Conservation (phyloP, 1,140 invertebrate genomes). For the Mya arenaria region DNA sequence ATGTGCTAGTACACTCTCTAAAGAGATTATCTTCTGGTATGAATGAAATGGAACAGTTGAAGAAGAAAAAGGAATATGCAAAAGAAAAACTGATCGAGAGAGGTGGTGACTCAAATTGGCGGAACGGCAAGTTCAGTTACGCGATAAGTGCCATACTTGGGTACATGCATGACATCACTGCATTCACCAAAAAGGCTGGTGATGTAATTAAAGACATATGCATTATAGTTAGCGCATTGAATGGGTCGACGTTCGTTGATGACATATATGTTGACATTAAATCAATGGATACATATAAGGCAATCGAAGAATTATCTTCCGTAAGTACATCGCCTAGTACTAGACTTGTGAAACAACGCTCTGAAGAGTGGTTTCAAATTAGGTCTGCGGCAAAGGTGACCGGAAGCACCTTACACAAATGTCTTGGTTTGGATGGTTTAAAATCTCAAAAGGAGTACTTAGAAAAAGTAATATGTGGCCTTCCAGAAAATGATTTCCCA, state of each 20-base stretch:
- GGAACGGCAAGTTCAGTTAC: conserved; percentile 42
- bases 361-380: conserved; percentile 44
- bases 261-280: background rate
- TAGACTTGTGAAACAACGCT: conserved; percentile 27
- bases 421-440: conserved; percentile 46
- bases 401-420: conserved; percentile 46
- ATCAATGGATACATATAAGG: background rate
- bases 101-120: conserved; percentile 21
- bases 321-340: background rate
- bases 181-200: background rate
- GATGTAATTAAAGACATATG: background rate
- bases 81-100: conserved; percentile 48
- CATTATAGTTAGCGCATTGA: background rate
- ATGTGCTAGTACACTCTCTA: background rate
- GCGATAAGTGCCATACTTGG: conserved; percentile 51
- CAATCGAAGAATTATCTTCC: background rate
- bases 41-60: conserved; percentile 34
- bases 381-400: conserved; percentile 39
- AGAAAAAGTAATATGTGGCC: conserved; percentile 47
- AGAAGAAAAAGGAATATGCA: conserved; percentile 39
- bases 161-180: conserved; percentile 52
- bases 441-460: conserved; percentile 40
- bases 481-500: conserved; percentile 16
- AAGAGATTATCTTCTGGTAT: background rate
- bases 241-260: background rate